These are phyloP conservation scores for Rhingia campestris DNA, from an alignment of 2,888 invertebrate species.

Conservation along the genomic window DNA sequence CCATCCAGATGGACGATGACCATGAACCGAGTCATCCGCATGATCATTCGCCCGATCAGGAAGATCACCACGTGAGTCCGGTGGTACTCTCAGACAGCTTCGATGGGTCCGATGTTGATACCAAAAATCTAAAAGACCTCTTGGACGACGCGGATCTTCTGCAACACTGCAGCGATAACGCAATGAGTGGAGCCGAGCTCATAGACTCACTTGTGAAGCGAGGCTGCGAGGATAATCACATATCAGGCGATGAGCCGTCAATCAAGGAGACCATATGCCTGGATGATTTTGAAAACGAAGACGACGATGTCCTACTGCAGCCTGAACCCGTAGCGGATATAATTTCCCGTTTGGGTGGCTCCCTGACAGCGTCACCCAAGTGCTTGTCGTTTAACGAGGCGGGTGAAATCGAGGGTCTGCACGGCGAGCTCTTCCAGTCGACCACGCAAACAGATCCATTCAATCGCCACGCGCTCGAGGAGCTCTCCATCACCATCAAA, in stretches of 20 bases:
- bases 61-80: constrained; percentile 47
- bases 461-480: constrained; percentile 79
- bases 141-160: constrained; percentile 81
- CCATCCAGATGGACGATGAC: constrained; percentile 23
- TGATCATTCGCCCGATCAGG: constrained; percentile 26
- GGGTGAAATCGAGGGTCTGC: constrained; percentile 81
- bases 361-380: constrained; percentile 83
- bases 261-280: constrained; percentile 77
- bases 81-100: constrained; percentile 71
- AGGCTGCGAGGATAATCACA: constrained; percentile 86
- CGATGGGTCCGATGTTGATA: constrained; percentile 79
- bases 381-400: constrained; percentile 82
- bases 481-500: constrained; percentile 85
- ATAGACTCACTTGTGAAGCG: constrained; percentile 86
- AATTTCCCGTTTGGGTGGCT: constrained; percentile 86
- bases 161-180: constrained; percentile 82
- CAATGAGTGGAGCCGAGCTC: constrained; percentile 83
- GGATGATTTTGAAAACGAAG: constrained; percentile 83
- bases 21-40: constrained; percentile 34
- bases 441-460: constrained; percentile 75
- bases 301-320: constrained; percentile 83
- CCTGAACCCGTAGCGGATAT: constrained; percentile 85
- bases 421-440: constrained; percentile 80
- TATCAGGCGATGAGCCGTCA: constrained; percentile 77
- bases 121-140: constrained; percentile 81